These are phyloP conservation scores for Vandiemenella viatica DNA, from an alignment of 2,888 invertebrate genomes.

Conservation along the genomic window DNA sequence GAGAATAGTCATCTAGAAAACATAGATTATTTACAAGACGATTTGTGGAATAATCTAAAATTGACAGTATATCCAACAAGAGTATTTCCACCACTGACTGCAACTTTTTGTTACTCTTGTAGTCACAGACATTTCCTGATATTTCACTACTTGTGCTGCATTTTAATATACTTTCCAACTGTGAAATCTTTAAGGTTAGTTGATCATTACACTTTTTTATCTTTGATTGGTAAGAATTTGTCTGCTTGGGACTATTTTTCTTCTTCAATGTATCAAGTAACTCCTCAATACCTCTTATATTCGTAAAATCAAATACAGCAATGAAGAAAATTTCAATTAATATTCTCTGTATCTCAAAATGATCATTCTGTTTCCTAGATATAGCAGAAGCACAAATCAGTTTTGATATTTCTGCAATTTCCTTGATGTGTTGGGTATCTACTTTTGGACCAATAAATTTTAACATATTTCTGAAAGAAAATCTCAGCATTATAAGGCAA, in stretches of 20 bases:
- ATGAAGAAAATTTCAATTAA: conserved; percentile 9
- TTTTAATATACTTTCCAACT: conserved; percentile 3
- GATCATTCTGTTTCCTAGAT: conserved; percentile 6
- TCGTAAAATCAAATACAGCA: conserved; percentile 5
- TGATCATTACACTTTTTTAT: background rate
- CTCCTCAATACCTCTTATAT: conserved; percentile 6
- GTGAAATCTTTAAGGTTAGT: background rate
- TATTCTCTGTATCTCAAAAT: conserved; percentile 2
- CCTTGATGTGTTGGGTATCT: background rate
- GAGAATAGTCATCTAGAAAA: conserved; percentile 16
- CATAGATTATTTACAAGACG: conserved; percentile 11
- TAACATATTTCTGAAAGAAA: background rate
- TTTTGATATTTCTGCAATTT: background rate
- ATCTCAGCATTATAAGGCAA: background rate
- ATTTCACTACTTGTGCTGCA: conserved; percentile 1
- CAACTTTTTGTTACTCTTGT: conserved; percentile 10
- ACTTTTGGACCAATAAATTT: conserved; percentile 1
- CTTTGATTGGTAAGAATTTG: background rate
- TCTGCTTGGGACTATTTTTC: background rate
- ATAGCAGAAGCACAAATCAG: background rate
- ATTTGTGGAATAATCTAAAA: conserved; percentile 8
- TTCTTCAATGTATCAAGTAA: background rate
- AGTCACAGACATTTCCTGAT: background rate
- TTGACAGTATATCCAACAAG: conserved; percentile 18
- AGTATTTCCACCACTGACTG: conserved; percentile 17